These are phyloP conservation scores for Forbesichthys agassizii DNA, from an alignment of 2,113 vertebrate genomes.

Conservation along the genomic window DNA sequence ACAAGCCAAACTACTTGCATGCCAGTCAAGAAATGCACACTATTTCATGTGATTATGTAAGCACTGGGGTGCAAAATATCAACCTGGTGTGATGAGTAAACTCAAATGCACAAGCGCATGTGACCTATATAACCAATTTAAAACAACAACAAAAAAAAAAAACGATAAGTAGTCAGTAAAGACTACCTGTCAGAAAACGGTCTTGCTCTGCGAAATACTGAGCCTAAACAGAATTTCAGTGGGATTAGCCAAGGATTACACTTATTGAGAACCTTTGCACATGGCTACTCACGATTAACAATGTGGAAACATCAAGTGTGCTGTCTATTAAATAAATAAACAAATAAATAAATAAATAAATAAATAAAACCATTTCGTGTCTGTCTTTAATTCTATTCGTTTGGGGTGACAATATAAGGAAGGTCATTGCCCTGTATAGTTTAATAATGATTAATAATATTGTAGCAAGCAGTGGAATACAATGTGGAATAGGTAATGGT, in stretches of 20 bases:
- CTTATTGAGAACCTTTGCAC: slow-evolving; percentile 20
- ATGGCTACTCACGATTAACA: slow-evolving; percentile 33
- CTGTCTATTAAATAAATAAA: not conserved
- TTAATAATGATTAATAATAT: not conserved
- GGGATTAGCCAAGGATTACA: slow-evolving; percentile 57
- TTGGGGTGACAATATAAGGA: not conserved
- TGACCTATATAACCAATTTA: not conserved
- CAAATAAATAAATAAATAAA: too few relatives aligned
- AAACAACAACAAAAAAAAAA: slow-evolving; percentile 13
- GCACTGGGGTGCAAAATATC: slow-evolving; percentile 24
- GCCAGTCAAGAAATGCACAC: slow-evolving; percentile 40
- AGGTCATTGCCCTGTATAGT: not conserved
- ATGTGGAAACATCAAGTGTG: slow-evolving; percentile 1
- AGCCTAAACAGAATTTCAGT: slow-evolving; percentile 32
- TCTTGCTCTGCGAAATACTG: slow-evolving; percentile 12
- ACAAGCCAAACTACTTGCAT: slow-evolving; percentile 45
- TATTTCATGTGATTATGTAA: slow-evolving; percentile 55
- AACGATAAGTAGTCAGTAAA: slow-evolving; percentile 4
- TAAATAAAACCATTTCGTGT: too few relatives aligned
- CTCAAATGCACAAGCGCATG: not conserved
- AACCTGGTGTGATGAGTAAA: slow-evolving; percentile 38
- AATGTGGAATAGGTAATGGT: not conserved
- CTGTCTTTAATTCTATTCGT: too few relatives aligned
- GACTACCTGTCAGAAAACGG: not conserved
- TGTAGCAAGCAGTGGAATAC: not conserved